phyloP scores from a whole-genome alignment of 2,797 vertebrate species.

The Knipowitschia caucasica region DNA sequence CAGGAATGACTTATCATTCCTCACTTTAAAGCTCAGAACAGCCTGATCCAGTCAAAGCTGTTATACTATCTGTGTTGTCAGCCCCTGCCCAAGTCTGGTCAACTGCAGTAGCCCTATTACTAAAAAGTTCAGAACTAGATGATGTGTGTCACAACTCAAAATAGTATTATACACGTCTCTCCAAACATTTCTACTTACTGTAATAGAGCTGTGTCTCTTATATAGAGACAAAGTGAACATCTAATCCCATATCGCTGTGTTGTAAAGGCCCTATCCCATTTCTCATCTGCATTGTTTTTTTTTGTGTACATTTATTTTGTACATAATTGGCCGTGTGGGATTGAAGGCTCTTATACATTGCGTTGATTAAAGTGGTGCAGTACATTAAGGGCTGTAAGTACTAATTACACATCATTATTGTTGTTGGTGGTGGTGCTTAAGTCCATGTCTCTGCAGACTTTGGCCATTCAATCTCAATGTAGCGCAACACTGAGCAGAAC shows the following conservation, averaged over 20 bases:
- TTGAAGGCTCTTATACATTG: background rate
- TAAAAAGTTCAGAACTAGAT: no score
- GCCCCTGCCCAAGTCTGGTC: no score
- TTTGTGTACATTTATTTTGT: no score
- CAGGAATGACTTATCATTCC: no score
- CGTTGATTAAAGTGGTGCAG: background rate
- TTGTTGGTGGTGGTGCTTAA: background rate
- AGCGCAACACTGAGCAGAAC: constrained; percentile 14
- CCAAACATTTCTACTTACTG: no score
- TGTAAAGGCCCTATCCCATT: background rate
- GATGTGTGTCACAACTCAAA: no score
- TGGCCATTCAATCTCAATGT: constrained; percentile 7
- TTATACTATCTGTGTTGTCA: no score
- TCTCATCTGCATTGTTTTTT: background rate
- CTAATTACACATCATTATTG: constrained; percentile 13
- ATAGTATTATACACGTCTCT: no score
- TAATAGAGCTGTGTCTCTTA: no score
- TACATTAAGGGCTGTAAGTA: constrained; percentile 17
- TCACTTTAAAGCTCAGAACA: no score
- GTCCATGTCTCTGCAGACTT: background rate
- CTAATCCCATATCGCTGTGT: background rate
- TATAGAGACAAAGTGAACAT: background rate
- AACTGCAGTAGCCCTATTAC: no score
- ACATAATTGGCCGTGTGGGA: background rate
- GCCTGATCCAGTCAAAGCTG: no score